Percentiles rank a stretch among this genome's conserved stretches.
These are phyloP conservation scores for Ibidorhyncha struthersii DNA, from an alignment of 2,113 vertebrate species.

Conservation along the genomic window DNA sequence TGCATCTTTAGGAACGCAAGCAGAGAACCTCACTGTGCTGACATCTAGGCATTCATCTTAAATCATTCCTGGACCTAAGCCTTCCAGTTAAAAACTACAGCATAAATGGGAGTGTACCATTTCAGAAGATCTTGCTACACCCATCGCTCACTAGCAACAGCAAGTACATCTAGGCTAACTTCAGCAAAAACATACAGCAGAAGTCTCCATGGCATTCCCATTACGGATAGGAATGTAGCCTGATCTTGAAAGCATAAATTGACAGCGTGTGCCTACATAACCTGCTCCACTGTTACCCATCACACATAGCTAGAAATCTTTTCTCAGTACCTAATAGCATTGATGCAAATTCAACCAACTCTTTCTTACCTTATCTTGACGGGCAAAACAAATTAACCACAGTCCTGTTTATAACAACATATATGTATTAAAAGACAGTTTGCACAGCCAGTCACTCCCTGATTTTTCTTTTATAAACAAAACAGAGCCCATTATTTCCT, in stretches of 20 bases:
- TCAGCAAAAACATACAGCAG: not conserved
- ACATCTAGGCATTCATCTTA: not conserved
- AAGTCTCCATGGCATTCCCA: not conserved
- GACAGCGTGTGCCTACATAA: not conserved
- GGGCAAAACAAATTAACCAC: not conserved
- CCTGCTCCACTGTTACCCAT: not conserved
- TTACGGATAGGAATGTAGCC: accelerated
- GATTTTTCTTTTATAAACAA: not conserved
- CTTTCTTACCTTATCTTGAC: not conserved
- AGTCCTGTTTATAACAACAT: not conserved
- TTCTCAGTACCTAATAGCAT: not conserved
- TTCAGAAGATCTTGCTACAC: not conserved
- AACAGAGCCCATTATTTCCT: not conserved
- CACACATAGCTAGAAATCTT: not conserved
- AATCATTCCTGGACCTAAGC: not conserved
- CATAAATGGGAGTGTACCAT: accelerated
- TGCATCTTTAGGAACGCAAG: not conserved
- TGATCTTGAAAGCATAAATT: not conserved
- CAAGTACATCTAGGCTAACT: not conserved
- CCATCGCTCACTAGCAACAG: not conserved
- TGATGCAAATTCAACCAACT: not conserved
- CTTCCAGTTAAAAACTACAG: not conserved
- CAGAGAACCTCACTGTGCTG: not conserved
- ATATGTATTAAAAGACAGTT: accelerated
- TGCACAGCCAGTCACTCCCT: not conserved